phyloP scores from a whole-genome alignment of 2,888 invertebrate genomes.

The Napeogenes inachia region DNA sequence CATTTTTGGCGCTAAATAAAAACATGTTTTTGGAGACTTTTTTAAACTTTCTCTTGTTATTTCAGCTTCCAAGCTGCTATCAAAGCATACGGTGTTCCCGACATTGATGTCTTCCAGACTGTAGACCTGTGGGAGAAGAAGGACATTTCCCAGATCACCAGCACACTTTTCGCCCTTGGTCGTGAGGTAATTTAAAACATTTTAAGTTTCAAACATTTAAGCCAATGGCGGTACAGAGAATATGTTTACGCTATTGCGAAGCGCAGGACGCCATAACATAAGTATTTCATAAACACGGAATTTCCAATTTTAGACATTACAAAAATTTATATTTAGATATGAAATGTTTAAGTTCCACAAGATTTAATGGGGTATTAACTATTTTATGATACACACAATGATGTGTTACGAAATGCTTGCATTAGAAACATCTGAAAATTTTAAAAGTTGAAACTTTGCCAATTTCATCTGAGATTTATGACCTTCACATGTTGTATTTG shows the following conservation, averaged over 20 bases:
- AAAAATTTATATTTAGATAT: conserved; percentile 13
- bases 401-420: conserved; percentile 27
- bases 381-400: conserved; percentile 33
- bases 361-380: conserved; percentile 27
- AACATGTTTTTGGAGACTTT: background rate
- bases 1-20: background rate
- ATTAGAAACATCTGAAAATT: conserved; percentile 53
- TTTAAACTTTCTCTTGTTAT: conserved; percentile 10
- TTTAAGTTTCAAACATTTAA: background rate
- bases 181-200: conserved; percentile 80
- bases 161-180: conserved; percentile 90
- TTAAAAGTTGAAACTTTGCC: conserved; percentile 61
- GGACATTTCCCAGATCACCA: conserved; percentile 90
- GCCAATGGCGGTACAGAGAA: background rate
- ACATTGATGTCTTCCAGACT: conserved; percentile 96
- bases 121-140: conserved; percentile 97
- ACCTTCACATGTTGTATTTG: conserved; percentile 42
- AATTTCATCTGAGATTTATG: conserved; percentile 64
- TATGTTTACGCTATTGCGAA: background rate
- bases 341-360: background rate
- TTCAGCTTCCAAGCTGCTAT: conserved; percentile 89
- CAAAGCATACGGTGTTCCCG: conserved; percentile 91
- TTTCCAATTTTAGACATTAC: conserved; percentile 27
- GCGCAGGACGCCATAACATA: background rate
- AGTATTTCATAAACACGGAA: conserved; percentile 22